A percentile compares a stretch with the other conserved stretches of the same genome.
These are phyloP conservation scores for Cryptoprocta ferox DNA, from an alignment of 2,797 vertebrate species.

Conservation along the genomic window DNA sequence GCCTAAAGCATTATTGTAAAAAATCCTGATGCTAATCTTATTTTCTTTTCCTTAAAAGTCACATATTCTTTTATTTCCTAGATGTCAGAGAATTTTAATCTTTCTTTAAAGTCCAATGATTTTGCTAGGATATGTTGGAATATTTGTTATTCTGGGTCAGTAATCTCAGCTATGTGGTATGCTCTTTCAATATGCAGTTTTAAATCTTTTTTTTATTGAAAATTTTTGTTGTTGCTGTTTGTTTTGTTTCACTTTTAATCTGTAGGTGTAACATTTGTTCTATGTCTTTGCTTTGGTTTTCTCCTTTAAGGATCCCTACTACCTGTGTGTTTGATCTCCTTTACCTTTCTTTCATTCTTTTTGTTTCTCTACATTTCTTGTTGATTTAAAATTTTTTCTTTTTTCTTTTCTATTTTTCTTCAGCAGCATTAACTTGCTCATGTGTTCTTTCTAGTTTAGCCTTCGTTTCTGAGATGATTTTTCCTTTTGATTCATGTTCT, in stretches of 20 bases:
- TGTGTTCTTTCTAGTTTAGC: neutral
- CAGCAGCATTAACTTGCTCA: neutral
- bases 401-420: slow-evolving; percentile 39
- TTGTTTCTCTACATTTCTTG: neutral
- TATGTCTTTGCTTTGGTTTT: neutral
- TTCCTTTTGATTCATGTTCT: slow-evolving; percentile 22
- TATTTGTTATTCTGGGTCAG: neutral
- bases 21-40: neutral
- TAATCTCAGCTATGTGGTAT: neutral
- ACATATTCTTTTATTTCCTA: neutral
- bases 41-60: slow-evolving; percentile 40
- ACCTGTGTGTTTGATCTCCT: neutral
- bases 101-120: slow-evolving; percentile 13
- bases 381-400: neutral
- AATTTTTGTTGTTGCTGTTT: neutral
- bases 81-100: neutral
- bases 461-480: slow-evolving; percentile 25
- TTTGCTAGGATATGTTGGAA: neutral
- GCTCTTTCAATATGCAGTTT: neutral
- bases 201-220: slow-evolving; percentile 17
- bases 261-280: neutral
- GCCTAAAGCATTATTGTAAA: neutral
- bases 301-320: neutral
- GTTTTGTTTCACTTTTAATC: slow-evolving; percentile 3
- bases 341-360: neutral